A percentile compares a stretch with the other conserved stretches of the same genome.
Conservation (phyloP, 2,888 invertebrate species). For the Ichneumoninae sp. region DNA sequence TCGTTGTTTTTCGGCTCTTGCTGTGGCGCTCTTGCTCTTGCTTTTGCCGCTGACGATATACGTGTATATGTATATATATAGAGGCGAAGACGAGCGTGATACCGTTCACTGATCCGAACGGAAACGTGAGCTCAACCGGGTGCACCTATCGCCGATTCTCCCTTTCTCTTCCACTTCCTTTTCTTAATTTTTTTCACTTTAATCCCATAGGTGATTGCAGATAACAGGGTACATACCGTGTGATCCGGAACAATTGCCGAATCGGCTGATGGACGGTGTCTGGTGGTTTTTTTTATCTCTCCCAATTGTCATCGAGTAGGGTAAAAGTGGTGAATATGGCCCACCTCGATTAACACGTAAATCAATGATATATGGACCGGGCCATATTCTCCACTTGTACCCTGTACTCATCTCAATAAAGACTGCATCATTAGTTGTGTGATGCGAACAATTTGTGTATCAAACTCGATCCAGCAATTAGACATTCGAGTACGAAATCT, state of each 20-base stretch:
- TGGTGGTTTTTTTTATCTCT: neutral
- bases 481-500: constrained; percentile 9
- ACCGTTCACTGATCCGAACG: constrained; percentile 54
- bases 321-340: no score
- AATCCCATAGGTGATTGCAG: constrained; percentile 19
- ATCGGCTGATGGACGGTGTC: neutral
- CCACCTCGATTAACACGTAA: no score
- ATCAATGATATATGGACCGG: no score
- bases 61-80: neutral
- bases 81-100: constrained; percentile 23
- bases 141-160: constrained; percentile 25
- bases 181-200: constrained; percentile 13
- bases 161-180: constrained; percentile 19
- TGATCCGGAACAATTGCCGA: neutral
- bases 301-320: neutral
- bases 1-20: constrained; percentile 59
- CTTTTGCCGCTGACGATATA: constrained; percentile 33
- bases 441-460: neutral
- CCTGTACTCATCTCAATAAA: neutral
- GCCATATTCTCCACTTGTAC: no score
- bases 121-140: constrained; percentile 54
- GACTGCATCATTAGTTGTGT: neutral
- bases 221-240: constrained; percentile 1
- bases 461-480: constrained; percentile 5
- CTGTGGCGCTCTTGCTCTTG: constrained; percentile 24